These are phyloP conservation scores for Salvelinus sp. DNA, from an alignment of 2,113 vertebrate species.

Conservation along the genomic window DNA sequence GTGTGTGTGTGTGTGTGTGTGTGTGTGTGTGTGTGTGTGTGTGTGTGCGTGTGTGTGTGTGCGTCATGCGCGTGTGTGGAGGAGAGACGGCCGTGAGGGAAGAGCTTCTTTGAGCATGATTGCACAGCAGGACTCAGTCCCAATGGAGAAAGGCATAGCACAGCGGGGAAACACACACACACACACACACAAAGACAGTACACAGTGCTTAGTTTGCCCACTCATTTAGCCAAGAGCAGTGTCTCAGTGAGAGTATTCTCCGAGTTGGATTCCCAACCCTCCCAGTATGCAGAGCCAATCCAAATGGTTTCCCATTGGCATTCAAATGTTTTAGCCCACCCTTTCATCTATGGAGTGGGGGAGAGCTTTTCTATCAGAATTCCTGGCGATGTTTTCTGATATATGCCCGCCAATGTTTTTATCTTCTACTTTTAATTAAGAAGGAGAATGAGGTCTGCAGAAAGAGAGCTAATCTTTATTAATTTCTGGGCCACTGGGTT, in stretches of 20 bases:
- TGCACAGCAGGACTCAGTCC: slow-evolving; percentile 8
- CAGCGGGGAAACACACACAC: slow-evolving; percentile 3
- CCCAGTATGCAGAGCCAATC: slow-evolving; percentile 48
- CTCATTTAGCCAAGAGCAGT: slow-evolving; percentile 44
- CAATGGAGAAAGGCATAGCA: neutral
- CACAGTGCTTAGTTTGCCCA: slow-evolving; percentile 3
- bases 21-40: neutral
- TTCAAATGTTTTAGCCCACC: slow-evolving; percentile 69
- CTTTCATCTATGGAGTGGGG: slow-evolving; percentile 64
- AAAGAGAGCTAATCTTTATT: slow-evolving; percentile 76
- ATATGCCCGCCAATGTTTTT: slow-evolving; percentile 41
- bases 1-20: neutral
- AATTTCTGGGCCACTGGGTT: slow-evolving; percentile 71
- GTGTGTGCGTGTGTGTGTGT: neutral
- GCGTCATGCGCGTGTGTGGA: neutral
- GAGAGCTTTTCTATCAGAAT: slow-evolving; percentile 55
- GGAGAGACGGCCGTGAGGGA: neutral
- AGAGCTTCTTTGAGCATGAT: neutral
- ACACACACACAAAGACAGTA: neutral
- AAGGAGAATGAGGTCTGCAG: slow-evolving; percentile 66
- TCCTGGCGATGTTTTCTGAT: slow-evolving; percentile 63
- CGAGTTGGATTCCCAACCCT: slow-evolving; percentile 18
- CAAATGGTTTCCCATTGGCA: slow-evolving; percentile 61
- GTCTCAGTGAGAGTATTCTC: slow-evolving; percentile 46
- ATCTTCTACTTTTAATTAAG: slow-evolving; percentile 76